These are phyloP conservation scores for Lasioglossum baleicum DNA, from an alignment of 1,140 invertebrate genomes.

Conservation along the genomic window DNA sequence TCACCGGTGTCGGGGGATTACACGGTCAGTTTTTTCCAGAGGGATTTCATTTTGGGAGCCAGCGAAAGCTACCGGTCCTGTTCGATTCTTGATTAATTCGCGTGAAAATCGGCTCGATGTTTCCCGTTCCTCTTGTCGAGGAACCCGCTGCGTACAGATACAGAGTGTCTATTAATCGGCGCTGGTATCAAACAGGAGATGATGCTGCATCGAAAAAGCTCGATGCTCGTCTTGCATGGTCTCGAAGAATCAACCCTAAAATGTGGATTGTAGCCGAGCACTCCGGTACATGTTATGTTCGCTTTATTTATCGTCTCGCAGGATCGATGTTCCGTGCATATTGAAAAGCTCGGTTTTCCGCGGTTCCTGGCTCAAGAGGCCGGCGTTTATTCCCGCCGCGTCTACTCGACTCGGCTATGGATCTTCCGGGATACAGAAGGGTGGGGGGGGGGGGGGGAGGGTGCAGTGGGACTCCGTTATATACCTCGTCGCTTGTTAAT, in stretches of 20 bases:
- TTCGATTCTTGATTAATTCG: constrained; percentile 15
- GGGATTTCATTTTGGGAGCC: constrained; percentile 27
- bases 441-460: no score
- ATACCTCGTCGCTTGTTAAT: constrained; percentile 9
- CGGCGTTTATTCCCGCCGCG: not conserved
- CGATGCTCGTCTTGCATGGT: no score
- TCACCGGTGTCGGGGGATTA: no score
- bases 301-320: constrained; percentile 15
- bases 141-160: not conserved
- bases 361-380: no score
- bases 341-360: constrained; percentile 12
- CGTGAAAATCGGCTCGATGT: constrained; percentile 10
- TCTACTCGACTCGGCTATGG: not conserved
- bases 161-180: not conserved
- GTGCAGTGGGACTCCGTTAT: not conserved
- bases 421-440: not conserved
- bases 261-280: no score
- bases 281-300: constrained; percentile 6
- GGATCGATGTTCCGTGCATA: constrained; percentile 35
- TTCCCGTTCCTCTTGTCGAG: not conserved
- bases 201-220: no score
- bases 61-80: not conserved
- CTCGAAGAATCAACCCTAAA: no score
- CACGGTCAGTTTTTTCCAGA: no score
- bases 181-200: no score